These are phyloP conservation scores for Hylaeus anthracinus DNA, from an alignment of 1,140 invertebrate species.

Conservation along the genomic window DNA sequence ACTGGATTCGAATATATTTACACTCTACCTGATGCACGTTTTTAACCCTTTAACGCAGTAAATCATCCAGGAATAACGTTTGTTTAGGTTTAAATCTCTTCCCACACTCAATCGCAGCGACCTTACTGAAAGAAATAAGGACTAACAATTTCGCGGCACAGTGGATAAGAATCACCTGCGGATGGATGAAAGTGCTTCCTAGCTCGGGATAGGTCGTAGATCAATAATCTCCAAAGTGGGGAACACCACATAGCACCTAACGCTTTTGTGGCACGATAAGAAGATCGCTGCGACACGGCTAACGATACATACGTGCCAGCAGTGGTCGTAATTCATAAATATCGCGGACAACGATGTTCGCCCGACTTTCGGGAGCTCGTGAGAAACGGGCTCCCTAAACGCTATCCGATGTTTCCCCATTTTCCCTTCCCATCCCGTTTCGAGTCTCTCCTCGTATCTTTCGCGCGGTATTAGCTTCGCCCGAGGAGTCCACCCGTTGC, in stretches of 20 bases:
- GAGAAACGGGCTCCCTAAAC: slow-evolving; percentile 63
- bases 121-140: too few relatives aligned
- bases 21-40: too few relatives aligned
- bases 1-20: too few relatives aligned
- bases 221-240: slow-evolving; percentile 4
- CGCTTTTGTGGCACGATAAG: slow-evolving; percentile 35
- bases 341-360: slow-evolving; percentile 43
- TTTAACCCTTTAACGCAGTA: too few relatives aligned
- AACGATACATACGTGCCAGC: slow-evolving; percentile 25
- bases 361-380: slow-evolving; percentile 38
- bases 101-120: too few relatives aligned
- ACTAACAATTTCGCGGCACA: too few relatives aligned
- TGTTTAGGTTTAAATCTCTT: too few relatives aligned
- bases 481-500: neutral
- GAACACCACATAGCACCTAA: slow-evolving; percentile 10
- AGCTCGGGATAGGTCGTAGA: neutral
- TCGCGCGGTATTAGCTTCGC: neutral
- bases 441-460: neutral
- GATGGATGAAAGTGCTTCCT: neutral
- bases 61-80: too few relatives aligned
- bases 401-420: slow-evolving; percentile 27
- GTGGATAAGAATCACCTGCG: too few relatives aligned
- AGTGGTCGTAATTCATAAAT: slow-evolving; percentile 58
- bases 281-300: slow-evolving; percentile 33
- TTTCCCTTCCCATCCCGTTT: neutral